Evolutionary conservation across 2,888 invertebrate genomes (phyloP), one percentile per base, ranked within the genome.

Genomic region (Eilema depressum): DNA sequence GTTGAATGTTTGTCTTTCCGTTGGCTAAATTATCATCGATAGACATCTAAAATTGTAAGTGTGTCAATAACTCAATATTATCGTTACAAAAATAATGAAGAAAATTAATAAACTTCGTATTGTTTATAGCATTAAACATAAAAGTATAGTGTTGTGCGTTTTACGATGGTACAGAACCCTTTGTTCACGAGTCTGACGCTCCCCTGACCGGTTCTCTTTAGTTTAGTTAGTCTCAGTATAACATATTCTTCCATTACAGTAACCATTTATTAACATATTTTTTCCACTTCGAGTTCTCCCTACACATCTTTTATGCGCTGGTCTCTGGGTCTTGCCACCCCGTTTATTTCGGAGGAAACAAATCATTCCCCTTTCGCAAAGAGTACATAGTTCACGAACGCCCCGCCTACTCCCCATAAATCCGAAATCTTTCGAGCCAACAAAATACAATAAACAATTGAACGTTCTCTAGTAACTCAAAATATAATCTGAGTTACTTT

Each of bases 401-500:
- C 47, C 1, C 47, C 53, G n/a, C 20, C 47, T 20, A 47, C 47
- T 47, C 20, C 20, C 20, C 20, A 47, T 47, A 47, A 47, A 47
- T 47, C 47, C 47, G 2, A 47, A 47, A 53, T 20, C n/a, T 8
- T 7, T 8, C 20, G 10, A 53, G 8, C n/a, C 53, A 53, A 53
- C 53, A 7, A 53, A n/a, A 10, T 53, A 53, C 47, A 20, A 20
- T 20, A 47, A 47, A 47, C 7, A 17, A 47, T 47, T 53, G 53
- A 53, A 53, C n/a, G n/a, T 53, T 53, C 53, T n/a, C 3, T n/a
- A 53, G 53, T 53, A 10, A 53, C 53, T n/a, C n/a, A n/a, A 20
- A n/a, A 53, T n/a, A 53, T 53, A 53, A 41, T 61, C 68, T 69
- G 61, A 53, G 8, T 69, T 64, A 63, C 71, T 60, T 69, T 71